These are phyloP conservation scores for Steromphala cineraria DNA, from an alignment of 2,888 invertebrate genomes.

Conservation along the genomic window DNA sequence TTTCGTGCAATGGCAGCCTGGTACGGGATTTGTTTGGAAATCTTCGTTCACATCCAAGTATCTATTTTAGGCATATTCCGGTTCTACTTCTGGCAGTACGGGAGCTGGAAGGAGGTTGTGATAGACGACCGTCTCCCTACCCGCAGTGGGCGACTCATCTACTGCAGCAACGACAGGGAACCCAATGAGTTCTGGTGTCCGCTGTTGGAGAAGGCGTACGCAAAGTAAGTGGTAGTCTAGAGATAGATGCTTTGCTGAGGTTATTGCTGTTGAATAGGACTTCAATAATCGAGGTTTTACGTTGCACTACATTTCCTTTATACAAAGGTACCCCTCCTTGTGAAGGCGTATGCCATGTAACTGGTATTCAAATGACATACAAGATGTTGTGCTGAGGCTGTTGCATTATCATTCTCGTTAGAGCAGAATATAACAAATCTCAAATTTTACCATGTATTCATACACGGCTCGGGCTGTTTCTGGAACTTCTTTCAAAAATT, in stretches of 20 bases:
- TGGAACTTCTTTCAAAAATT: too few relatives aligned
- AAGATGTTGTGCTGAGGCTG: too few relatives aligned
- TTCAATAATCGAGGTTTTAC: too few relatives aligned
- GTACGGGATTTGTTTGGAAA: background rate
- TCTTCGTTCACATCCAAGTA: background rate
- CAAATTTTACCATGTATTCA: too few relatives aligned
- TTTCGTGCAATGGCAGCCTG: too few relatives aligned
- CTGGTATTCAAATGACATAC: too few relatives aligned
- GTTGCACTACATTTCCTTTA: too few relatives aligned
- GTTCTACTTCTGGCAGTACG: conserved; percentile 47
- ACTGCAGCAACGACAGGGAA: conserved; percentile 34
- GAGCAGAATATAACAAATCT: too few relatives aligned
- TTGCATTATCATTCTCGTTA: too few relatives aligned
- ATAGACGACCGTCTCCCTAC: conserved; percentile 48
- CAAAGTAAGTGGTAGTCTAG: conserved; percentile 45
- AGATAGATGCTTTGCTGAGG: too few relatives aligned
- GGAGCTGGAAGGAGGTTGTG: conserved; percentile 44
- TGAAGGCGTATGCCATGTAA: conserved; percentile 66
- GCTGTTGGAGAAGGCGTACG: conserved; percentile 59
- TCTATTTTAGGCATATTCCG: conserved; percentile 40
- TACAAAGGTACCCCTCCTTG: conserved; percentile 46
- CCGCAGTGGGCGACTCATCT: conserved; percentile 33
- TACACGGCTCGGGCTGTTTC: too few relatives aligned
- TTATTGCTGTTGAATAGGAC: too few relatives aligned
- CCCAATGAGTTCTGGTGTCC: conserved; percentile 48